Evolutionary conservation across 2,888 invertebrate species (phyloP).

Genomic region (Tachina fera): DNA sequence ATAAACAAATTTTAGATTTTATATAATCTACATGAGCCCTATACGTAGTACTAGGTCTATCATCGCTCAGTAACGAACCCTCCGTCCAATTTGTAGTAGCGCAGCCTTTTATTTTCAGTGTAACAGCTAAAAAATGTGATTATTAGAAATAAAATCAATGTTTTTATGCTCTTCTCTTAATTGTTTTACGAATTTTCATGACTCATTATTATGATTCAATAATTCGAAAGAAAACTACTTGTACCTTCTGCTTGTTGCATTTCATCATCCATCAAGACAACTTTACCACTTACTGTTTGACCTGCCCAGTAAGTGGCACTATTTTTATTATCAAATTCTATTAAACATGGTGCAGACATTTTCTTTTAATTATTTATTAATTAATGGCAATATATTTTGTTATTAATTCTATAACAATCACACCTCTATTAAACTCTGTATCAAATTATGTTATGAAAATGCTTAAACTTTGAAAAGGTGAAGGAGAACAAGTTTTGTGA

Average conservation of each 20-base stretch:
- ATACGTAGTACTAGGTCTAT: constrained; percentile 52
- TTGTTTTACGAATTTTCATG: no score
- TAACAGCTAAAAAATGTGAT: constrained; percentile 31
- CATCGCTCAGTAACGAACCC: not conserved
- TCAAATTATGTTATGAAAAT: no score
- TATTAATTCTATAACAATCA: not conserved
- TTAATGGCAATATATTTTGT: not conserved
- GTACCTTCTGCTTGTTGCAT: constrained; percentile 56
- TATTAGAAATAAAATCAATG: constrained; percentile 71
- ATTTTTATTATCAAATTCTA: constrained; percentile 62
- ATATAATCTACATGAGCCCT: constrained; percentile 81
- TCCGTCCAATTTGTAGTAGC: constrained; percentile 59
- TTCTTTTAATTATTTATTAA: not conserved
- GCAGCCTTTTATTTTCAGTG: constrained; percentile 61
- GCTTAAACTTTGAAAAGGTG: no score
- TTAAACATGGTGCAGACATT: constrained; percentile 62
- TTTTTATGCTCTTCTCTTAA: no score
- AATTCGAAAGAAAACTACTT: not conserved
- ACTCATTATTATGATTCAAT: not conserved
- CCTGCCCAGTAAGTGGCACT: constrained; percentile 54
- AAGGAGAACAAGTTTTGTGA: no score
- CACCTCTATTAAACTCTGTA: no score
- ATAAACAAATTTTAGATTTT: constrained; percentile 70
- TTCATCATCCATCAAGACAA: constrained; percentile 52
- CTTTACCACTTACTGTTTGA: constrained; percentile 56